phyloP scores from a whole-genome alignment of 2,888 invertebrate genomes.

The Ctena decussata region DNA sequence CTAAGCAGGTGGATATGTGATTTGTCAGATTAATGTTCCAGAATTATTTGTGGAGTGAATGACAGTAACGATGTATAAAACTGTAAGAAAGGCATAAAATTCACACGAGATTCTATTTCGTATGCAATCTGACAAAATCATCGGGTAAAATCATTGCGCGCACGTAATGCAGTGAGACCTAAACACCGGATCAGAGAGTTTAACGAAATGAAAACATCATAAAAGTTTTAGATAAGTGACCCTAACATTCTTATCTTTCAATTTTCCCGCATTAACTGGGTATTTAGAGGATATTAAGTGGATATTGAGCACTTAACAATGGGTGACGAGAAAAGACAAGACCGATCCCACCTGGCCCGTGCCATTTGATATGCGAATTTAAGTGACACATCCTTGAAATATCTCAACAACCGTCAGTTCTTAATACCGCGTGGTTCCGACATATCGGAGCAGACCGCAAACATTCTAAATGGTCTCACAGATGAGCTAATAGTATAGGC shows the following conservation, averaged over 20 bases:
- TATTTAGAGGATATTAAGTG: constrained; percentile 49
- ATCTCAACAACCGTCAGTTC: background rate
- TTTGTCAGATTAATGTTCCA: background rate
- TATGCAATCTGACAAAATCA: constrained; percentile 43
- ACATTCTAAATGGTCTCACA: no score
- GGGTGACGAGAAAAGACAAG: constrained; percentile 8
- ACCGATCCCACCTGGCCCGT: background rate
- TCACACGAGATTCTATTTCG: constrained; percentile 54
- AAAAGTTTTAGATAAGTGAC: constrained; percentile 11
- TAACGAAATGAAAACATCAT: constrained; percentile 1
- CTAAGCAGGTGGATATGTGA: background rate
- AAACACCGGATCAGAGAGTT: constrained; percentile 12
- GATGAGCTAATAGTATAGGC: no score
- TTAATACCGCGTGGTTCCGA: no score
- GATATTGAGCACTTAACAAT: constrained; percentile 38
- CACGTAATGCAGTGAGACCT: constrained; percentile 15
- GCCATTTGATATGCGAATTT: background rate
- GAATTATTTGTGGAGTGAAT: constrained; percentile 17
- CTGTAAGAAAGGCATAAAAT: constrained; percentile 48
- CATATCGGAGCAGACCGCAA: no score
- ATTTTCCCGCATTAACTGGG: constrained; percentile 10
- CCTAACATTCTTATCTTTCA: constrained; percentile 11
- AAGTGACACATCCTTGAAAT: background rate
- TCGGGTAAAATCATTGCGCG: constrained; percentile 25
- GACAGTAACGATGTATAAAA: constrained; percentile 30